Conservation (phyloP, 2,888 invertebrate species). For the Hydrotaea diabolus region DNA sequence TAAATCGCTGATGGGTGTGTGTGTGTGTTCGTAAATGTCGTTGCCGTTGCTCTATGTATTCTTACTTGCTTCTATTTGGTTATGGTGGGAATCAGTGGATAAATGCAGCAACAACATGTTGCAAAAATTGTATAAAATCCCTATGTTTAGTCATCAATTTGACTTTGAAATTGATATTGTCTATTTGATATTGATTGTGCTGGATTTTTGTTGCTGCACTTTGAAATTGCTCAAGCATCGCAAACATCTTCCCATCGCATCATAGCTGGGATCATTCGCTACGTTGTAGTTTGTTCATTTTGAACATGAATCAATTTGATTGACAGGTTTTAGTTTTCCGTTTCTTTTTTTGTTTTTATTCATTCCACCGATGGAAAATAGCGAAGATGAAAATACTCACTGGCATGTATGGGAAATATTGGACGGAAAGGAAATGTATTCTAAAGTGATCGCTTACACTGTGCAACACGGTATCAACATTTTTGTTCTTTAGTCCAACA, state of each 20-base stretch:
- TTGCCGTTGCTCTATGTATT: slow-evolving; percentile 21
- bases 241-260: slow-evolving; percentile 25
- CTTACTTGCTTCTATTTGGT: slow-evolving; percentile 26
- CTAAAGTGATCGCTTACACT: too few species aligned
- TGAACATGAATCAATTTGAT: slow-evolving; percentile 63
- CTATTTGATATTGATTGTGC: slow-evolving; percentile 59
- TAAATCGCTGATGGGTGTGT: not conserved
- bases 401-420: not conserved
- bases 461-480: too few species aligned
- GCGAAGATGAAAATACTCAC: not conserved
- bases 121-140: slow-evolving; percentile 48
- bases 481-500: too few species aligned
- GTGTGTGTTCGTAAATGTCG: not conserved
- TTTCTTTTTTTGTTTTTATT: too few species aligned
- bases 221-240: slow-evolving; percentile 2
- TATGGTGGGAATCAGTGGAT: slow-evolving; percentile 51
- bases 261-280: not conserved
- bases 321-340: slow-evolving; percentile 55
- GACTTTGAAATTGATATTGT: slow-evolving; percentile 63
- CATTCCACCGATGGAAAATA: not conserved
- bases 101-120: not conserved
- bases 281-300: slow-evolving; percentile 20
- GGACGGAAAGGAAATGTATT: not conserved
- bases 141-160: slow-evolving; percentile 62
- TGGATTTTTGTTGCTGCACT: slow-evolving; percentile 3